Base-by-base conservation (phyloP, 2,888 invertebrate species). In the Pheosia tremula region DNA sequence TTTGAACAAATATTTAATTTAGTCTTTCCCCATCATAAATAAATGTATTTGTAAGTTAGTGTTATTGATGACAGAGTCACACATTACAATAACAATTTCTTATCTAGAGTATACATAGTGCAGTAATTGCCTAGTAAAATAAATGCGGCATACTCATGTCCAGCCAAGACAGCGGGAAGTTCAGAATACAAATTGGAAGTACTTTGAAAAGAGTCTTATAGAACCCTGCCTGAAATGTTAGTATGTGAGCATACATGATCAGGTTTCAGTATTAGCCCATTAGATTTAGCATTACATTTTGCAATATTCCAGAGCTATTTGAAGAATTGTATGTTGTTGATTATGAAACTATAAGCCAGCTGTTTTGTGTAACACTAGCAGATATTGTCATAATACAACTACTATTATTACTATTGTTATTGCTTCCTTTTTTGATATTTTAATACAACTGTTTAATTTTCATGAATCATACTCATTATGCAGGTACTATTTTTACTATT, bases 141-240 rank as follows among this genome's bases (percentile, higher is more conserved):
- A 71, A 75, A 75, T 79, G 73, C 71, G 73, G 74, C 75, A 74
- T 74, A 74, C 80, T 80, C 75, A 85, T 83, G 83, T 80, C 76
- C 76, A 74, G 72, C 66, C 83, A 85, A 82, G 77, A 77, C 71
- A 72, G 78, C 75, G 75, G 71, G 74, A 74, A 71, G 53, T 72
- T 69, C 70, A 68, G 77, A 78, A 75, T 72, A 78, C 77, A 81
- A 80, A 76, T 81, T 78, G 77, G 80, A 80, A 80, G 71, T 75
- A 60, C 74, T 67, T 74, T 75, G 69, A 75, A 73, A 80, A 78
- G 76, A 64, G 68, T 66, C 72, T 74, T 74, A 74, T 77, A 72
- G 78, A 74, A 68, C 61, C 63, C 72, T 80, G 71, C 79, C 71
- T 79, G 82, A 84, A 83, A 85, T 87, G 87, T 87, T 85, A 85